Percentiles rank a stretch among this genome's conserved stretches.
Evolutionary conservation across 2,888 invertebrate species (phyloP).

Genomic region (Choristoneura rosaceana): DNA sequence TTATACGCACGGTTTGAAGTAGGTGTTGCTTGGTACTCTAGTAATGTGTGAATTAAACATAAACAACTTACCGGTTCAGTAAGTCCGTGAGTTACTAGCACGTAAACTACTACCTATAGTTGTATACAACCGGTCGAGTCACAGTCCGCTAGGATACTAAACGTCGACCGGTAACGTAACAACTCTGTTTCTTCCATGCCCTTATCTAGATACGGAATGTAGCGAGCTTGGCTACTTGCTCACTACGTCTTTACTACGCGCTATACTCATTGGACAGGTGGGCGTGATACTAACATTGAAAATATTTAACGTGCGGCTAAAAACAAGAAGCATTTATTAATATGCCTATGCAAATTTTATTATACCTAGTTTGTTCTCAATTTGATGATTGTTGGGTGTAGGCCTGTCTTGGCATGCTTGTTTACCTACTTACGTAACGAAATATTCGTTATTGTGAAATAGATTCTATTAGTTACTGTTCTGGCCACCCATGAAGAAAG

Average conservation of each 20-base stretch:
- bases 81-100: constrained; percentile 5
- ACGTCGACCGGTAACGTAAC: constrained; percentile 13
- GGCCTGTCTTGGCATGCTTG: no score
- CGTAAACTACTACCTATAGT: background rate
- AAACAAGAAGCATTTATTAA: background rate
- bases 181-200: constrained; percentile 48
- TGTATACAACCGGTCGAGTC: constrained; percentile 29
- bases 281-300: constrained; percentile 5
- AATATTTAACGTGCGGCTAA: background rate
- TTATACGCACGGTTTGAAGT: background rate
- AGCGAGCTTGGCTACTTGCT: constrained; percentile 38
- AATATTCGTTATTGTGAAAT: background rate
- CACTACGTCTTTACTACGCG: constrained; percentile 23
- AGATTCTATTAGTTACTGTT: no score
- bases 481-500: no score
- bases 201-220: constrained; percentile 69
- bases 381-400: background rate
- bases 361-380: background rate
- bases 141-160: constrained; percentile 26
- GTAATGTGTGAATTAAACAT: constrained; percentile 17
- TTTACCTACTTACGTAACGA: background rate
- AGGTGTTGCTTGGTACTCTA: background rate
- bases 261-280: constrained; percentile 6
- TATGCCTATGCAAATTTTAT: constrained; percentile 4
- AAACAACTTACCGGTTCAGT: constrained; percentile 28